Percentiles rank a stretch among this genome's conserved stretches.
phyloP scores from a whole-genome alignment of 2,797 vertebrate species.

The Pseudochaenichthys georgianus region DNA sequence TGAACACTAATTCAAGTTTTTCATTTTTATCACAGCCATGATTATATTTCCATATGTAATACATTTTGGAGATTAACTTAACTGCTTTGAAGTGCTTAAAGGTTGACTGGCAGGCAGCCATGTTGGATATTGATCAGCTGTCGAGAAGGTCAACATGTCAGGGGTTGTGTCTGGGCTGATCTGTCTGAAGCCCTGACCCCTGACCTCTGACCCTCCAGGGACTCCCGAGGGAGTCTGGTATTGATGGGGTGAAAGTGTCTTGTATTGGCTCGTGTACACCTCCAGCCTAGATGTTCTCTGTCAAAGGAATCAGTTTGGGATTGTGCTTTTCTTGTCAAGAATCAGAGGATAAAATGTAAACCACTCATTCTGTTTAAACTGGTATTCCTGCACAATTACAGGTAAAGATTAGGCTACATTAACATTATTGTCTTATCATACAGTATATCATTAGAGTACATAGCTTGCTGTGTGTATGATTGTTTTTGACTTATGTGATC shows the following conservation, averaged over 20 bases:
- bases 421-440: too few species aligned
- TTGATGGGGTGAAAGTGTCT: background rate
- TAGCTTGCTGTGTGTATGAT: too few species aligned
- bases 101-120: slow-evolving; percentile 1
- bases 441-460: too few species aligned
- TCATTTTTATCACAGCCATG: background rate
- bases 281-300: background rate
- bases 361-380: too few species aligned
- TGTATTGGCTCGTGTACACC: background rate
- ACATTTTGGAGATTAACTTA: background rate
- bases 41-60: background rate
- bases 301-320: background rate
- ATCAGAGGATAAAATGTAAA: background rate
- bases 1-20: background rate
- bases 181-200: slow-evolving; percentile 60
- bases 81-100: background rate
- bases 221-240: slow-evolving; percentile 36
- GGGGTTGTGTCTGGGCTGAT: slow-evolving; percentile 55
- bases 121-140: slow-evolving; percentile 47
- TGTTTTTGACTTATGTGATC: too few species aligned
- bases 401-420: too few species aligned
- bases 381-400: too few species aligned
- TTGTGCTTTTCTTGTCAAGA: background rate
- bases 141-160: slow-evolving; percentile 38
- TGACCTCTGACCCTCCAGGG: slow-evolving; percentile 44